These are phyloP conservation scores for Monodelphis domestica DNA, from an alignment of 2,797 vertebrate genomes.

Conservation along the genomic window DNA sequence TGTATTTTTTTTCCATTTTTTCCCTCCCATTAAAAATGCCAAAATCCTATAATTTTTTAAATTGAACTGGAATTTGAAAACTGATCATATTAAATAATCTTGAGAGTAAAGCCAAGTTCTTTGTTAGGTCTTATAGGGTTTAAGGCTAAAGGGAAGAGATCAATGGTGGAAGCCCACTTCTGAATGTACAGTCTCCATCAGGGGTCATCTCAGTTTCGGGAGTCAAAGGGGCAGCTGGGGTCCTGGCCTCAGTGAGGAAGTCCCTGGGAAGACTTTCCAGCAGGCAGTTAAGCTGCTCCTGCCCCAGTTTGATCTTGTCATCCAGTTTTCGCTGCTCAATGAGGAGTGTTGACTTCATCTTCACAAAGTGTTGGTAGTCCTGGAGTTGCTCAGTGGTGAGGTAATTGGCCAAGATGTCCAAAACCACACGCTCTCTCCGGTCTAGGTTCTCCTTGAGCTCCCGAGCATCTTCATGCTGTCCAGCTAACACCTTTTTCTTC, in stretches of 20 bases:
- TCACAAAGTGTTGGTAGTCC: conserved; percentile 92
- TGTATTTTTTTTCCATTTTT: conserved; percentile 65
- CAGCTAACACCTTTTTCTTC: conserved; percentile 91
- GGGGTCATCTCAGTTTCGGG: conserved; percentile 71
- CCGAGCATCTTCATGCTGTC: conserved; percentile 94
- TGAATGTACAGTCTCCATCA: conserved; percentile 47
- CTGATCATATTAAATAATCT: conserved; percentile 68
- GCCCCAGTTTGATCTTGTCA: conserved; percentile 91
- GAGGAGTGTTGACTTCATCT: conserved; percentile 92
- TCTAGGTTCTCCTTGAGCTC: conserved; percentile 98
- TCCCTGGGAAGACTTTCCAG: conserved; percentile 88
- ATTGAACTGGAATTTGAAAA: conserved; percentile 55
- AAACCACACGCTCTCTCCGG: conserved; percentile 92
- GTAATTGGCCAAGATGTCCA: conserved; percentile 90
- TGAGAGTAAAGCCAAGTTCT: conserved; percentile 26
- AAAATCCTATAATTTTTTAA: conserved; percentile 35
- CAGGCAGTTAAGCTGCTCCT: conserved; percentile 92
- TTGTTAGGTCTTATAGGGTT: conserved; percentile 24
- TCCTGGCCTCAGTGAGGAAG: conserved; percentile 78
- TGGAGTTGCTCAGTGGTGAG: conserved; percentile 89
- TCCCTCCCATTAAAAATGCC: conserved; percentile 15
- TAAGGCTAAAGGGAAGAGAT: conserved; percentile 90
- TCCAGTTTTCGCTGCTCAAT: conserved; percentile 95
- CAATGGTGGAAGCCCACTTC: conserved; percentile 66
- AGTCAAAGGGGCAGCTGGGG: conserved; percentile 76